phyloP scores from a whole-genome alignment of 2,113 vertebrate species.

The Tiliqua scincoides region DNA sequence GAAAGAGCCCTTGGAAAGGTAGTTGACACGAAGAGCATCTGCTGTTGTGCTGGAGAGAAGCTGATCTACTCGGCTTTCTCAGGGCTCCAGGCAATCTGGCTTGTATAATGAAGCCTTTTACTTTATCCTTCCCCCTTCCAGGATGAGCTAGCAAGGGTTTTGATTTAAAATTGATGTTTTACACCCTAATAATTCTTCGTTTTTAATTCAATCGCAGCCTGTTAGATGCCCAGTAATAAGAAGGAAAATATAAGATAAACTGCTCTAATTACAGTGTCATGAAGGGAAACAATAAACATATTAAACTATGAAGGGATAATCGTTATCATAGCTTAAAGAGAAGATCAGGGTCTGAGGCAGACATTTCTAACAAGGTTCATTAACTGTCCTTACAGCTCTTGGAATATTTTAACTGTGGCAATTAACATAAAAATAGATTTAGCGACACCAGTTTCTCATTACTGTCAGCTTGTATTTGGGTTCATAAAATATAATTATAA shows the following conservation, averaged over 20 bases:
- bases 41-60: neutral
- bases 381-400: slow-evolving; percentile 72
- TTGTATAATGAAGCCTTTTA: slow-evolving; percentile 45
- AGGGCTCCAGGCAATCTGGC: slow-evolving; percentile 31
- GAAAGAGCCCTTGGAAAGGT: neutral
- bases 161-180: slow-evolving; percentile 56
- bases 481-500: slow-evolving; percentile 74
- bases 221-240: slow-evolving; percentile 16
- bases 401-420: slow-evolving; percentile 68
- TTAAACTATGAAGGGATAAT: slow-evolving; percentile 61
- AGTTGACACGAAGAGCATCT: neutral
- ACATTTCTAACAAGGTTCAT: slow-evolving; percentile 78
- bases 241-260: slow-evolving; percentile 33
- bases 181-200: slow-evolving; percentile 45
- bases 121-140: neutral
- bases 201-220: slow-evolving; percentile 64
- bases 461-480: slow-evolving; percentile 69
- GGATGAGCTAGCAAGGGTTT: slow-evolving; percentile 7
- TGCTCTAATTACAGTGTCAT: slow-evolving; percentile 60
- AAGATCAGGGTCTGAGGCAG: slow-evolving; percentile 64
- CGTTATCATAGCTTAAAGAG: slow-evolving; percentile 58
- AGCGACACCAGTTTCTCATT: slow-evolving; percentile 71
- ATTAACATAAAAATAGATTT: slow-evolving; percentile 78
- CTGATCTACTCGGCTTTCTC: slow-evolving; percentile 29
- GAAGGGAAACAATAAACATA: slow-evolving; percentile 67